A percentile compares a stretch with the other conserved stretches of the same genome.
phyloP scores from a whole-genome alignment of 2,797 vertebrate species.

The Cynopterus sphinx region DNA sequence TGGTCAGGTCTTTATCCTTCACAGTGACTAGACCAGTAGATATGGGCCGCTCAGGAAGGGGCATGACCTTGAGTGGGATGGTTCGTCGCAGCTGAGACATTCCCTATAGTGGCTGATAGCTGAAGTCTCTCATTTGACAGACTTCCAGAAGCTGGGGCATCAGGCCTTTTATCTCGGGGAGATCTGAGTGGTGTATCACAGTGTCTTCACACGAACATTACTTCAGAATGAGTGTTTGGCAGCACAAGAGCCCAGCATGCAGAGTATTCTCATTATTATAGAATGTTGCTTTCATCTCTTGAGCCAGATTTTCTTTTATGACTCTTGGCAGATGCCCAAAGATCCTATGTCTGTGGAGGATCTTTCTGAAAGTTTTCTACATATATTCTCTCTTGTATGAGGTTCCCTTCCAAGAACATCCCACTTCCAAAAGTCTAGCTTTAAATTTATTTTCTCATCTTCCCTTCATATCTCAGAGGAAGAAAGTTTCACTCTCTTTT shows the following conservation, averaged over 20 bases:
- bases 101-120: background rate
- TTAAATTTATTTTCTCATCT: background rate
- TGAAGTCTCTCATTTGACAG: background rate
- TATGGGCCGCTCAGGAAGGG: background rate
- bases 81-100: background rate
- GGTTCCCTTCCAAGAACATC: background rate
- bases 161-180: background rate
- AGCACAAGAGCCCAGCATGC: background rate
- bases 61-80: background rate
- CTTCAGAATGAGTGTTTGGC: background rate
- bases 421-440: background rate
- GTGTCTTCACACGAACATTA: background rate
- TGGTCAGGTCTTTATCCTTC: background rate
- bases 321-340: slow-evolving; percentile 37
- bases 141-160: background rate
- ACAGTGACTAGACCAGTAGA: background rate
- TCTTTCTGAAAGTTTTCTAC: background rate
- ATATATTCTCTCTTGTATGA: background rate
- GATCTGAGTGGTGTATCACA: background rate
- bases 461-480: background rate
- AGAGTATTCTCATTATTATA: background rate
- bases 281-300: slow-evolving; percentile 26
- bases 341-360: background rate
- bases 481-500: background rate
- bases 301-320: slow-evolving; percentile 44